phyloP scores from a whole-genome alignment of 1,140 invertebrate genomes.

The Elymnias hypermnestra region DNA sequence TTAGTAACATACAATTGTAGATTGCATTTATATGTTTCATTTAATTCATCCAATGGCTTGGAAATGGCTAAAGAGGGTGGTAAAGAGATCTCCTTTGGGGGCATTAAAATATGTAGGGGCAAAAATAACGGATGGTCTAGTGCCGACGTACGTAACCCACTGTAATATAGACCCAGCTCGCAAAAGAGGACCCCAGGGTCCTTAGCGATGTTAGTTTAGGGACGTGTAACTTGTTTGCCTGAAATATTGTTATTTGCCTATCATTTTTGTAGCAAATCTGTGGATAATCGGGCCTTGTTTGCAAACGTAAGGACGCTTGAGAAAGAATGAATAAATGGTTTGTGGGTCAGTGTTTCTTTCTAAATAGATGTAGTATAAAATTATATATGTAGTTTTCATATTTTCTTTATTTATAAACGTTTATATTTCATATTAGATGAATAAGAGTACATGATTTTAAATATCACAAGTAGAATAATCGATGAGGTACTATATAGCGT shows the following conservation, averaged over 20 bases:
- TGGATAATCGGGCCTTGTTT: slow-evolving; percentile 44
- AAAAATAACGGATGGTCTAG: slow-evolving; percentile 70
- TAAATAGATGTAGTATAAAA: no score
- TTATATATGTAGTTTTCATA: no score
- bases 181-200: slow-evolving; percentile 55
- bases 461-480: no score
- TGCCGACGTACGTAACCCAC: slow-evolving; percentile 58
- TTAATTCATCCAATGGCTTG: slow-evolving; percentile 57
- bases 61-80: slow-evolving; percentile 54
- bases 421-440: no score
- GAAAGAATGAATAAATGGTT: slow-evolving; percentile 9
- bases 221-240: slow-evolving; percentile 66
- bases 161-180: slow-evolving; percentile 51
- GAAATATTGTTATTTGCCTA: slow-evolving; percentile 71
- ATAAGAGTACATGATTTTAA: no score
- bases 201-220: slow-evolving; percentile 54
- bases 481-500: no score
- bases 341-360: no score
- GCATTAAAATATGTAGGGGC: slow-evolving; percentile 68
- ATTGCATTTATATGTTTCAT: slow-evolving; percentile 63
- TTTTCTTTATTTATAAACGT: no score
- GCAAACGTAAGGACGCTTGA: slow-evolving; percentile 19
- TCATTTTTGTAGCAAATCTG: slow-evolving; percentile 67
- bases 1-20: no score
- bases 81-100: slow-evolving; percentile 48